phyloP scores from a whole-genome alignment of 2,888 invertebrate genomes.

The Cosmia trapezina region DNA sequence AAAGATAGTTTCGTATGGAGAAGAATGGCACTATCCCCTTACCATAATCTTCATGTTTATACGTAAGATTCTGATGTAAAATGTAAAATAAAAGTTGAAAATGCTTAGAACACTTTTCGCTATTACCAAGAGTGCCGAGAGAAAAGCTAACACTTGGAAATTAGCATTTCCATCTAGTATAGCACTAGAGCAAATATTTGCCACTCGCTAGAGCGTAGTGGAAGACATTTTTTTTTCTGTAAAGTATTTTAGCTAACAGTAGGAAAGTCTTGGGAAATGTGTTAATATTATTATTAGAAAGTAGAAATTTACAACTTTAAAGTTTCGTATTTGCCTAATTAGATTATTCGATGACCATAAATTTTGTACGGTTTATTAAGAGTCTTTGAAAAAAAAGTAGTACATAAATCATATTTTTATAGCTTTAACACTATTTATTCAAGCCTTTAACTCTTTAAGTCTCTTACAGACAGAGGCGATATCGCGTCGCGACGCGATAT shows the following conservation, averaged over 20 bases:
- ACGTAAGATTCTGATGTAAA: neutral
- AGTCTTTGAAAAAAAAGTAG: neutral
- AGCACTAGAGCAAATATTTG: conserved; percentile 46
- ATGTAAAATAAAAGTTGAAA: conserved; percentile 12
- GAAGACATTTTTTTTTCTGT: conserved; percentile 40
- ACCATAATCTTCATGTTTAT: neutral
- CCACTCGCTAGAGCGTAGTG: conserved; percentile 26
- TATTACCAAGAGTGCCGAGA: conserved; percentile 43
- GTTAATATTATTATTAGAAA: neutral
- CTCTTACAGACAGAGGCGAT: too few relatives aligned
- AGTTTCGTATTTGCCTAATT: too few relatives aligned
- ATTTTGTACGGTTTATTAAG: neutral
- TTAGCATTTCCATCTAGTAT: conserved; percentile 53
- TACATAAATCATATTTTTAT: neutral
- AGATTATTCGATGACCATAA: neutral
- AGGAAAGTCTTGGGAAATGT: conserved; percentile 24
- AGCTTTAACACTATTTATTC: neutral
- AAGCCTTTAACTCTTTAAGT: too few relatives aligned
- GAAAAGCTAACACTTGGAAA: conserved; percentile 50
- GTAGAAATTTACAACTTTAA: neutral
- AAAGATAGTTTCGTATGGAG: too few relatives aligned
- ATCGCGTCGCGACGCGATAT: too few relatives aligned
- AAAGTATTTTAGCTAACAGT: conserved; percentile 24
- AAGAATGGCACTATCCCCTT: neutral
- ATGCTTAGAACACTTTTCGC: conserved; percentile 22